phyloP scores from a whole-genome alignment of 1,140 invertebrate species.

The Cylas formicarius region DNA sequence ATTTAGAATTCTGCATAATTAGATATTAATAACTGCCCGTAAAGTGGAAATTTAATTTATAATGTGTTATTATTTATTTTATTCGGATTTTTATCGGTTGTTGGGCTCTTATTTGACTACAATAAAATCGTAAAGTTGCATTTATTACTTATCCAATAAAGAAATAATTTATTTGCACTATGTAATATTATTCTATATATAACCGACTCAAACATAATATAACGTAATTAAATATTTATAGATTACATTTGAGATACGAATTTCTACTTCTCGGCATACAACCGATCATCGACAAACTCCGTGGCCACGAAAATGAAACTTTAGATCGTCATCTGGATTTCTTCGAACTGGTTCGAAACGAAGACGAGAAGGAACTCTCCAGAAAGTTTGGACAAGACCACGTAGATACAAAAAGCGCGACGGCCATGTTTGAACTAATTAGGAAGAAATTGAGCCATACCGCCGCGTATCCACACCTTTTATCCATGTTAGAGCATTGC shows the following conservation, averaged over 20 bases:
- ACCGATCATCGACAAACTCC: conserved; percentile 88
- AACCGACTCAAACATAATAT: no score
- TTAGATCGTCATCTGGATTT: conserved; percentile 89
- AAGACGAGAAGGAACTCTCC: conserved; percentile 92
- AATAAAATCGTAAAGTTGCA: no score
- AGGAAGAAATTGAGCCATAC: conserved; percentile 86
- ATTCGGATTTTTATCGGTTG: no score
- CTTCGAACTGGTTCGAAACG: conserved; percentile 96
- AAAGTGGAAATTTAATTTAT: no score
- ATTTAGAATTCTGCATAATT: no score
- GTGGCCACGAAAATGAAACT: conserved; percentile 88
- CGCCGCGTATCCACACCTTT: conserved; percentile 85
- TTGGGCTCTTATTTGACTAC: no score
- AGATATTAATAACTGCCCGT: no score
- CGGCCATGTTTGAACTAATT: conserved; percentile 88
- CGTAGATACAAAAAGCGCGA: conserved; percentile 91
- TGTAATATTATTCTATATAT: no score
- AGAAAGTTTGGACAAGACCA: conserved; percentile 86
- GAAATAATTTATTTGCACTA: no score
- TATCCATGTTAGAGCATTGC: conserved; percentile 87
- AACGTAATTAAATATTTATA: no score
- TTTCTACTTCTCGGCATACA: conserved; percentile 95
- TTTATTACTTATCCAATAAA: no score
- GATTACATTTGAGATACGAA: conserved; percentile 92
- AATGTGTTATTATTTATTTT: no score